Evolutionary conservation across 1,140 invertebrate genomes (phyloP).

Genomic region (Euwallacea similis): DNA sequence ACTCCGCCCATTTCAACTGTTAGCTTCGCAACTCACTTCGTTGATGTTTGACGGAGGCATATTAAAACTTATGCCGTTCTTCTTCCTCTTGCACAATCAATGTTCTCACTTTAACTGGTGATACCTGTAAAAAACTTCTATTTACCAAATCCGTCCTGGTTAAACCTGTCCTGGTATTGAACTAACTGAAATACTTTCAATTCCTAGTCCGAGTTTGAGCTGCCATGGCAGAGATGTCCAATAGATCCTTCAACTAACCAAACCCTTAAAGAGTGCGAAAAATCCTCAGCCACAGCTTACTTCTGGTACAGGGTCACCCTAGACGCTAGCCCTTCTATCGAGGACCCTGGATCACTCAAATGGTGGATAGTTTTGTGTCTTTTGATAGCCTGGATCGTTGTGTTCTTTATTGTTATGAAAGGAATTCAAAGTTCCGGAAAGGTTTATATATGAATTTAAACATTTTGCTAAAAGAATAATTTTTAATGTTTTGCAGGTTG

Average conservation of each 20-base stretch:
- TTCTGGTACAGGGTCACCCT: constrained; percentile 88
- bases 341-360: constrained; percentile 79
- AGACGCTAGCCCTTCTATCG: constrained; percentile 81
- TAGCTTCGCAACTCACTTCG: too few relatives aligned
- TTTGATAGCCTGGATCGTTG: constrained; percentile 89
- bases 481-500: constrained; percentile 66
- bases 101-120: too few relatives aligned
- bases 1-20: too few relatives aligned
- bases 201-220: constrained; percentile 61
- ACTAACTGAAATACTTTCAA: not conserved
- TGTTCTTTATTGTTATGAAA: constrained; percentile 97
- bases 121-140: not conserved
- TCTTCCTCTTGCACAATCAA: too few relatives aligned
- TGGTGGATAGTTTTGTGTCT: constrained; percentile 96
- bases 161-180: not conserved
- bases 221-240: constrained; percentile 86
- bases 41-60: too few relatives aligned
- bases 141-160: not conserved
- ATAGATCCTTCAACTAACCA: constrained; percentile 63
- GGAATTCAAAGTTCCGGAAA: constrained; percentile 98
- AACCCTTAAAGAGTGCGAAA: constrained; percentile 75
- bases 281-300: constrained; percentile 83
- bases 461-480: not conserved
- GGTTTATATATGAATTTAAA: constrained; percentile 53
- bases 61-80: too few relatives aligned